A percentile compares a stretch with the other conserved stretches of the same genome.
Conservation (phyloP, 2,797 vertebrate genomes). For the Paratrypauchen microcephalus region DNA sequence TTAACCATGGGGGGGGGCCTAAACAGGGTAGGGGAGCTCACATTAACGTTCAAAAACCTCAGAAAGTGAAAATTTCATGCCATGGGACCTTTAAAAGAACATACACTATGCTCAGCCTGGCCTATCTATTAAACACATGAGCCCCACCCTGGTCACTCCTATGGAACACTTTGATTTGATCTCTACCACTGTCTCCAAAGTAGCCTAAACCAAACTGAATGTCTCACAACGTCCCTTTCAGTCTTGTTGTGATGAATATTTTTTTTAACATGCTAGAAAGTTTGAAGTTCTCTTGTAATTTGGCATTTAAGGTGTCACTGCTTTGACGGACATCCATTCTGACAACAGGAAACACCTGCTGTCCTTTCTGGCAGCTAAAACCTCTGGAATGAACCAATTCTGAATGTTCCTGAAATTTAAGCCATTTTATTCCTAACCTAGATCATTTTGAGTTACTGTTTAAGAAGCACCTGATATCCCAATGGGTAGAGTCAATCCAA, state of each 20-base stretch:
- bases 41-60: too few species aligned
- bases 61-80: too few species aligned
- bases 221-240: background rate
- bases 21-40: too few species aligned
- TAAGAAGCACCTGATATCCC: background rate
- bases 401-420: slow-evolving; percentile 3
- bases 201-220: background rate
- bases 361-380: slow-evolving; percentile 8
- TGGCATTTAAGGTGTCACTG: slow-evolving; percentile 8
- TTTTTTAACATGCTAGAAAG: background rate
- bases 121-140: background rate
- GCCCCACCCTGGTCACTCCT: background rate
- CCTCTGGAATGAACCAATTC: slow-evolving; percentile 5
- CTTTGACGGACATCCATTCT: slow-evolving; percentile 5
- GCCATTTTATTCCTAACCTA: background rate
- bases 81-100: background rate
- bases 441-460: slow-evolving; percentile 1
- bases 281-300: background rate
- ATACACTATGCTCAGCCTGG: background rate
- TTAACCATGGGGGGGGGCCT: too few species aligned
- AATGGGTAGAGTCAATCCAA: background rate
- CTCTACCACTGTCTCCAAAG: background rate
- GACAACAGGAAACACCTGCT: slow-evolving; percentile 15
- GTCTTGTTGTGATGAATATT: background rate
- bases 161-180: background rate